Percentiles rank a stretch among this genome's conserved stretches.
phyloP scores from a whole-genome alignment of 2,113 vertebrate species.

The Origma solitaria region DNA sequence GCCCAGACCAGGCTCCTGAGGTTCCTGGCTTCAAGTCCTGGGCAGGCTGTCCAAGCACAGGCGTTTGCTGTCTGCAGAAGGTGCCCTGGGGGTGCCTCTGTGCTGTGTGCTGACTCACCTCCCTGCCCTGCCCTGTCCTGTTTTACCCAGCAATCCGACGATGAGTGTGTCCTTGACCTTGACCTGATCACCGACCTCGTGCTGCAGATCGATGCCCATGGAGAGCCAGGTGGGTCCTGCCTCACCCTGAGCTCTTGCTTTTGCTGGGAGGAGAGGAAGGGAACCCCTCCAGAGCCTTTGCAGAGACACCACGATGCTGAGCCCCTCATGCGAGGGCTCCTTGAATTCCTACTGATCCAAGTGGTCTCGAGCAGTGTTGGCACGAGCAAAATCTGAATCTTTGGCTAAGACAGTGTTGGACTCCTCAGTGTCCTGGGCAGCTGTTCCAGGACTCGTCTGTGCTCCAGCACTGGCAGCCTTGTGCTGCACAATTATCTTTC shows the following conservation, averaged over 20 bases:
- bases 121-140: not conserved
- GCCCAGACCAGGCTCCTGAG: not conserved
- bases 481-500: not conserved
- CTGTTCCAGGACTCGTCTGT: not conserved
- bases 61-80: not conserved
- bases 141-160: constrained; percentile 65
- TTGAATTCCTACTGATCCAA: not conserved
- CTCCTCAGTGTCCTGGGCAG: not conserved
- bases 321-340: not conserved
- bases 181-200: constrained; percentile 88
- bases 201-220: constrained; percentile 81
- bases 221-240: constrained; percentile 83
- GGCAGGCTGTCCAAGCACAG: not conserved
- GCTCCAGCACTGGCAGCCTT: not conserved
- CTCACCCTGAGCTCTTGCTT: not conserved
- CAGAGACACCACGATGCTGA: not conserved
- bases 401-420: not conserved
- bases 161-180: constrained; percentile 78
- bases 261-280: too few relatives aligned
- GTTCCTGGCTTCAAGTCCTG: not conserved
- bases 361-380: not conserved
- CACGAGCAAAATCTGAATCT: not conserved
- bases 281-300: not conserved
- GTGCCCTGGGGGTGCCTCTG: not conserved
- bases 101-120: not conserved